Evolutionary conservation across 2,797 vertebrate genomes (phyloP).

Genomic region (Atherinosoma microstoma): DNA sequence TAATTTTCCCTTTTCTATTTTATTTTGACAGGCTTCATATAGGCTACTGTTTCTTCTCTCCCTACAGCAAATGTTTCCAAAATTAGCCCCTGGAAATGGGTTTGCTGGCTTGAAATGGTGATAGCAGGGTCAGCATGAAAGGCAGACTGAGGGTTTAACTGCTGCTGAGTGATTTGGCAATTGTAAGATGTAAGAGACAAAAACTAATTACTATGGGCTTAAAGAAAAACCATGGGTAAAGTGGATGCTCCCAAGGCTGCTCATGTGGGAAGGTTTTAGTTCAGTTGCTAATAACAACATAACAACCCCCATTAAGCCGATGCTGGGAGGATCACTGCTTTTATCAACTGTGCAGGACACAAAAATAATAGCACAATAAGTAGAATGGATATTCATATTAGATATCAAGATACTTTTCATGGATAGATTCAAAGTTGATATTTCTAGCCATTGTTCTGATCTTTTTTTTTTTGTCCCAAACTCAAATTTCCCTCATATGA

Average conservation of each 20-base stretch:
- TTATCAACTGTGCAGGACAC: slow-evolving; percentile 60
- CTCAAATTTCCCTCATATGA: slow-evolving; percentile 22
- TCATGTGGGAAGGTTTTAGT: slow-evolving; percentile 74
- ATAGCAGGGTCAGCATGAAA: slow-evolving; percentile 71
- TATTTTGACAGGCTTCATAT: slow-evolving; percentile 48
- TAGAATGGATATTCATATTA: slow-evolving; percentile 26
- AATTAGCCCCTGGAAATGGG: slow-evolving; percentile 65
- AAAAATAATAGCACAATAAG: slow-evolving; percentile 35
- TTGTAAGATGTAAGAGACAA: slow-evolving; percentile 68
- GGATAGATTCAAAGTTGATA: background rate
- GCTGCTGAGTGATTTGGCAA: slow-evolving; percentile 73
- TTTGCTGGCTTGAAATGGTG: slow-evolving; percentile 63
- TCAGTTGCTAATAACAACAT: slow-evolving; percentile 78
- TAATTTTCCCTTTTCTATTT: slow-evolving; percentile 60
- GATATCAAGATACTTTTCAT: slow-evolving; percentile 12
- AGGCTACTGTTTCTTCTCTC: slow-evolving; percentile 19
- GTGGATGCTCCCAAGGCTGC: slow-evolving; percentile 63
- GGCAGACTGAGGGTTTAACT: slow-evolving; percentile 66
- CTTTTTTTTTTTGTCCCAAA: no score
- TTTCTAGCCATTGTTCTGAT: slow-evolving; percentile 9
- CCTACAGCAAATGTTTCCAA: slow-evolving; percentile 51
- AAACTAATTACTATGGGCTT: slow-evolving; percentile 81
- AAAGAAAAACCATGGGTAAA: slow-evolving; percentile 72
- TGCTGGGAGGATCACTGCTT: slow-evolving; percentile 60
- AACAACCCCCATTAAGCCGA: slow-evolving; percentile 72